Evolutionary conservation across 2,113 vertebrate genomes (phyloP).

Genomic region (Eolophus roseicapilla): DNA sequence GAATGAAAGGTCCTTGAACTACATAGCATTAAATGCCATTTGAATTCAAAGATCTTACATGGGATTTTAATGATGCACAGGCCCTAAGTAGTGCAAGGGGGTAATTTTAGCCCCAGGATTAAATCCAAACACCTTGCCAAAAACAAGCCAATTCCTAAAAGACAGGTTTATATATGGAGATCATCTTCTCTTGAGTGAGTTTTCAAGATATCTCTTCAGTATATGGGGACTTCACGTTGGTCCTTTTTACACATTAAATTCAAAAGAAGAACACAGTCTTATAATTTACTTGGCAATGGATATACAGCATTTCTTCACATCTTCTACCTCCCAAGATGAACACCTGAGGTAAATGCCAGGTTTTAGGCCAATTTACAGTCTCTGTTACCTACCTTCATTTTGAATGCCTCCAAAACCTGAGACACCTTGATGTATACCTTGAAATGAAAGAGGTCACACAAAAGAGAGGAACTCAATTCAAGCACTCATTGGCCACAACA

Average conservation of each 20-base stretch:
- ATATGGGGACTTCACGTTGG: not conserved
- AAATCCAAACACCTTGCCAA: not conserved
- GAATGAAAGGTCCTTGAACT: not conserved
- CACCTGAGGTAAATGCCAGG: not conserved
- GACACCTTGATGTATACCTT: not conserved
- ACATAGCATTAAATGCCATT: not conserved
- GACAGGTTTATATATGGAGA: not conserved
- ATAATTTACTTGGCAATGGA: not conserved
- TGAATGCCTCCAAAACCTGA: not conserved
- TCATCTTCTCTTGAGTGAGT: not conserved
- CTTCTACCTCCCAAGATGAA: not conserved
- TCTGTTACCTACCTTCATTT: not conserved
- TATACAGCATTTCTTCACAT: not conserved
- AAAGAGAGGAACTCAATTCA: not conserved
- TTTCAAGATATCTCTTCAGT: not conserved
- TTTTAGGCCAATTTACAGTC: not conserved
- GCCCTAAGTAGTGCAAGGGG: not conserved
- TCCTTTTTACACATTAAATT: not conserved
- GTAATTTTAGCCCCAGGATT: not conserved
- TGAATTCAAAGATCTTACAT: not conserved
- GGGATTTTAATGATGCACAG: not conserved
- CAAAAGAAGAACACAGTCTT: not conserved
- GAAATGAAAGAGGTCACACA: not conserved
- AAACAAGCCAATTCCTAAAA: not conserved
- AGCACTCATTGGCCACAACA: not conserved